Percentiles rank a stretch among this genome's conserved stretches.
Conservation (phyloP, 2,888 invertebrate species). For the Aethes cnicana region DNA sequence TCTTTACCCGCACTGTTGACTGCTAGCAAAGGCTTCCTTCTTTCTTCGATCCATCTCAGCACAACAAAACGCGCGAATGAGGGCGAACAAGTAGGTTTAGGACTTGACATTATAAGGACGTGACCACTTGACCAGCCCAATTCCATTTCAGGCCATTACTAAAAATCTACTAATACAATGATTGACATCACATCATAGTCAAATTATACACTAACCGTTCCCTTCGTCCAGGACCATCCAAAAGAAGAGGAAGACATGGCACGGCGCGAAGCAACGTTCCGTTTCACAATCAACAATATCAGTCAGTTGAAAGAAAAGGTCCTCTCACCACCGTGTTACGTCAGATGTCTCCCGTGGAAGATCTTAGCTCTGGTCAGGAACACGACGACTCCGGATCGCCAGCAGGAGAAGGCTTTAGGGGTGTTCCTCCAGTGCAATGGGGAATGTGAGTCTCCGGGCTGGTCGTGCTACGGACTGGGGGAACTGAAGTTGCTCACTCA, state of each 20-base stretch:
- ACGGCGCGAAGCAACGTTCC: slow-evolving; percentile 95
- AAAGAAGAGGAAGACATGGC: slow-evolving; percentile 89
- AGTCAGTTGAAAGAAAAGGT: slow-evolving; percentile 91
- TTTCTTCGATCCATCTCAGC: too few species aligned
- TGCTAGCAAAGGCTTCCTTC: too few species aligned
- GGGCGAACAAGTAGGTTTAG: too few species aligned
- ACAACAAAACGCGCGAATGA: too few species aligned
- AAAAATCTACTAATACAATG: neutral
- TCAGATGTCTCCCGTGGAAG: slow-evolving; percentile 98
- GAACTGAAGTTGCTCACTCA: slow-evolving; percentile 94
- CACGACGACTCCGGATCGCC: slow-evolving; percentile 88
- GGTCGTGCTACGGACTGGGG: slow-evolving; percentile 98
- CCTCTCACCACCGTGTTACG: slow-evolving; percentile 94
- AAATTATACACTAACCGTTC: neutral
- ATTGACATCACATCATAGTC: neutral
- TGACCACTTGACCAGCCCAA: too few species aligned
- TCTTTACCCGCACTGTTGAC: too few species aligned
- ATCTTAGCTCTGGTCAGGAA: slow-evolving; percentile 95
- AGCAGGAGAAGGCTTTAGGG: slow-evolving; percentile 87
- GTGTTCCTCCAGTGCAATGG: slow-evolving; percentile 97
- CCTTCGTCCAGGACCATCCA: slow-evolving; percentile 61
- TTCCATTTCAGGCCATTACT: too few species aligned
- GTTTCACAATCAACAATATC: slow-evolving; percentile 92
- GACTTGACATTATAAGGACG: too few species aligned
- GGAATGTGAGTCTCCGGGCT: slow-evolving; percentile 96